Evolutionary conservation across 1,140 invertebrate genomes (phyloP), one percentile per base, ranked within the genome.

Genomic region (Trichomalopsis sarcophagae): DNA sequence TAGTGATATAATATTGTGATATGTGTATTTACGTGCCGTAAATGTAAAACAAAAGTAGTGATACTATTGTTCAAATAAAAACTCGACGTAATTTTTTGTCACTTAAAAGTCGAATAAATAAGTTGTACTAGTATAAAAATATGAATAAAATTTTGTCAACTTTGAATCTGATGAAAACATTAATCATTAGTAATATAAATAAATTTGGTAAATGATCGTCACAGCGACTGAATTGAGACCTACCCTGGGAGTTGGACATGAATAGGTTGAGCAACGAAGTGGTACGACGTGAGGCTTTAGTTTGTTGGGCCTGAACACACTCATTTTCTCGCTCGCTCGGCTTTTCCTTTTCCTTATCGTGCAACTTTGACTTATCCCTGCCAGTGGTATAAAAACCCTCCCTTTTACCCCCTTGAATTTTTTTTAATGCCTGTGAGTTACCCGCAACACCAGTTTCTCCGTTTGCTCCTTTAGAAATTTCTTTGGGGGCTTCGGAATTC

Each of bases 251-350:
- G 94, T 97, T 97, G 94, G 97, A 97, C 95, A 97, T 97, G 95
- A 98, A 98, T 94, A 98, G 95, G 95, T 98, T 98, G 93, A 98
- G 95, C 92, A 98, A 95, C 93, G 97, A 98, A 93, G 97, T 98
- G 94, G 97, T 97, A 94, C 97, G 96, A 93, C 97, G 96, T 93
- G 97, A 97, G 93, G 96, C 95, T 95, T 97, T 97, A 94, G 94
- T 94, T 84, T 94, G 90, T 90, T 91, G 91, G 80, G 86, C 86
- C 88, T 93, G 94, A 84, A 94, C 93, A 79, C 89, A 88, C 79
- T 91, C 87, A 69, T 82, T 82, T 47, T 74, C 75, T 69, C 87
- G 87, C 23, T 88, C 85, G 50, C 36, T 75, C 89, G 81, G 85
- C 50, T 93, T 87, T 86, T 87, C 94, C 89, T 91, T 89, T 87